Base-by-base conservation (phyloP, 2,888 invertebrate species). In the Idaea dimidiata region DNA sequence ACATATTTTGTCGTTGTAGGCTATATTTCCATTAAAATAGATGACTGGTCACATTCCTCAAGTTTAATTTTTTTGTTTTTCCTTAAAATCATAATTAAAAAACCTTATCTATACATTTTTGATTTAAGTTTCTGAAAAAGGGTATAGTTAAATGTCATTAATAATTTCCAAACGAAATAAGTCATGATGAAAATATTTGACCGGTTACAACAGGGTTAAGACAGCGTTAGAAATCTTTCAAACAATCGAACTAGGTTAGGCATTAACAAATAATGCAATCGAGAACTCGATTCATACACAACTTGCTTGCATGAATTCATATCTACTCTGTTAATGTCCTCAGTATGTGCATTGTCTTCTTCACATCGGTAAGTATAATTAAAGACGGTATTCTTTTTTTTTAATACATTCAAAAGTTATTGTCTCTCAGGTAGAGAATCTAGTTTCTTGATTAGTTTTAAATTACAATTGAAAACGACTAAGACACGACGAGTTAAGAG, bases 171-270 rank as follows among this genome's bases (percentile, higher is more conserved):
- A 57, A 60, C n/a, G 18, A 55, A 31, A 59, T 43, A 43, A 43
- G 17, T 54, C 43, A 58, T 62, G 33, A 60, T 65, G 63, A 60
- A 67, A 64, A 65, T 67, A 59, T 63, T 61, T 67, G 59, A 64
- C 67, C 63, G 65, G 69, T 75, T 69, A 68, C 69, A 67, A 70
- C 72, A 70, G 72, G 68, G 65, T 68, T 67, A 69, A 63, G 63
- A 62, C 62, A 62, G 68, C 62, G 67, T 69, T 69, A 68, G 67
- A 73, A 72, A 72, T 71, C 66, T 66, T 65, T 64, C 65, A 66
- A 74, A 72, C 75, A 65, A 75, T 70, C 68, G 67, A 81, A 77
- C 76, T 80, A 75, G 78, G 77, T 79, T 80, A 80, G 74, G 67
- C 65, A 67, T 66, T 67, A 67, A 71, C 68, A 68, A 66, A 70